phyloP scores from a whole-genome alignment of 2,113 vertebrate genomes.

The Pluvialis apricaria region DNA sequence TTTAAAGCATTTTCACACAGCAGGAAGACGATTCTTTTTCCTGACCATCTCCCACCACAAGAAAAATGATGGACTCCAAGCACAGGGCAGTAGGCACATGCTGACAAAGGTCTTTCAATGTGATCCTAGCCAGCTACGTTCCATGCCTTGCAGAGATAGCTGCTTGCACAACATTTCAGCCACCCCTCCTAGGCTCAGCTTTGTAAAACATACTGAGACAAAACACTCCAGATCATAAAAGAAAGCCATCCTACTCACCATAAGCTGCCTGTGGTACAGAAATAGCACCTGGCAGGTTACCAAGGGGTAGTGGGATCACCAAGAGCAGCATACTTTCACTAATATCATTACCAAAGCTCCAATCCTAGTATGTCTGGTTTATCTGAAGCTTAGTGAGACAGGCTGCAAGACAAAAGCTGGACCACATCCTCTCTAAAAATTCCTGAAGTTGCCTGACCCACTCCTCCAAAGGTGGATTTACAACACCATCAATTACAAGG shows the following conservation, averaged over 20 bases:
- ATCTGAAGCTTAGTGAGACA: not conserved
- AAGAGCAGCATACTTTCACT: not conserved
- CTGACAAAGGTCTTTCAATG: not conserved
- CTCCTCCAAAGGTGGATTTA: not conserved
- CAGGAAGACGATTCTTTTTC: not conserved
- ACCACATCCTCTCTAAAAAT: not conserved
- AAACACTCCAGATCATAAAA: not conserved
- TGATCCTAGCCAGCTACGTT: not conserved
- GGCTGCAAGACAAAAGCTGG: not conserved
- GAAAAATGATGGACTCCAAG: not conserved
- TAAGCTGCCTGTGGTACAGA: not conserved
- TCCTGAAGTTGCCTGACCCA: not conserved
- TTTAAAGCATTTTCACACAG: not conserved
- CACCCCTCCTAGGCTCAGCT: not conserved
- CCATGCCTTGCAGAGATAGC: not conserved
- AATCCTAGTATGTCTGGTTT: not conserved
- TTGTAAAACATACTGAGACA: fast-evolving
- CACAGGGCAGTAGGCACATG: not conserved
- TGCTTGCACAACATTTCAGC: not conserved
- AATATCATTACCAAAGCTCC: not conserved
- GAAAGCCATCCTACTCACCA: not conserved
- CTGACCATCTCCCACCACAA: not conserved
- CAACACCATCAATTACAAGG: not conserved
- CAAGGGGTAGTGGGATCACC: not conserved
- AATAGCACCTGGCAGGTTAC: not conserved